A percentile compares a stretch with the other conserved stretches of the same genome.
Conservation (phyloP, 1,140 invertebrate species). For the Psilanteris sp. region DNA sequence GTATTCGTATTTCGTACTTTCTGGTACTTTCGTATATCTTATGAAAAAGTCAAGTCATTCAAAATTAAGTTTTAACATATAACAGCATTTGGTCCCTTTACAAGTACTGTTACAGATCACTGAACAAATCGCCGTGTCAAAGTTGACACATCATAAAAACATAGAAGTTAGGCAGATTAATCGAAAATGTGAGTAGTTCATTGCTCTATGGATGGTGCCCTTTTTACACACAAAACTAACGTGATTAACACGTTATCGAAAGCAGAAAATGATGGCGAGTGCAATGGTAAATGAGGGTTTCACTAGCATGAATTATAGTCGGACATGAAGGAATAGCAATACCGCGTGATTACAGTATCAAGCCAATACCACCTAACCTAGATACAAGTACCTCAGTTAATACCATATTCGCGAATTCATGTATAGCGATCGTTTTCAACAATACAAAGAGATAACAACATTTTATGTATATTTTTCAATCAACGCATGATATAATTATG, state of each 20-base stretch:
- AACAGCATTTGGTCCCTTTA: neutral
- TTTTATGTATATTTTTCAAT: too few species aligned
- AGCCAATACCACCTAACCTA: too few species aligned
- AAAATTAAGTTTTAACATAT: slow-evolving; percentile 11
- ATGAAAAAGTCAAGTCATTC: slow-evolving; percentile 42
- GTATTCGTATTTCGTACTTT: slow-evolving; percentile 4
- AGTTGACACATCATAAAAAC: slow-evolving; percentile 17
- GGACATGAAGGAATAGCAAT: too few species aligned
- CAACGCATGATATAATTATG: too few species aligned
- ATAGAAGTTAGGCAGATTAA: slow-evolving; percentile 5
- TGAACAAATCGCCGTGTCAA: neutral
- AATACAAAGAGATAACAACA: too few species aligned
- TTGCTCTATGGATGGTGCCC: slow-evolving; percentile 29
- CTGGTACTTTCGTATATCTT: too few species aligned
- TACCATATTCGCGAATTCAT: too few species aligned
- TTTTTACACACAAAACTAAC: slow-evolving; percentile 15
- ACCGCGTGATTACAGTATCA: too few species aligned
- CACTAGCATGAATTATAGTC: slow-evolving; percentile 19
- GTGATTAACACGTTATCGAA: slow-evolving; percentile 19
- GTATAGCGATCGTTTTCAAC: too few species aligned
- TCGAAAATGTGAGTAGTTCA: slow-evolving; percentile 36
- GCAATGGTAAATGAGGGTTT: slow-evolving; percentile 39
- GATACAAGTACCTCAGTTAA: too few species aligned
- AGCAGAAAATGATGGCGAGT: slow-evolving; percentile 19
- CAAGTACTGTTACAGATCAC: neutral